Evolutionary conservation across 2,888 invertebrate species (phyloP).

Genomic region (Cheilosia pagana): DNA sequence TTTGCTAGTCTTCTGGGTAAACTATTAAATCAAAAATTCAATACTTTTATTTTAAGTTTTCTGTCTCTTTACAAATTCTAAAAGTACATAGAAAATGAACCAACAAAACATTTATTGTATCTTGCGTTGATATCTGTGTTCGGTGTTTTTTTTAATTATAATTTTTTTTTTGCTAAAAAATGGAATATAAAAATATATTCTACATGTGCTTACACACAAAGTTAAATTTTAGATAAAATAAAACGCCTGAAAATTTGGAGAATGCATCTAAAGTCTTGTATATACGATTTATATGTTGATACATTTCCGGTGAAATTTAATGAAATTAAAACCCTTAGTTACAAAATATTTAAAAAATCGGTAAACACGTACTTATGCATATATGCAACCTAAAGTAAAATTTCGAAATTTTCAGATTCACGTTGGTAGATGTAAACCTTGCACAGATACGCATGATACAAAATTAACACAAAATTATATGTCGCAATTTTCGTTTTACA

Average conservation of each 20-base stretch:
- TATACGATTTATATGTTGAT: neutral
- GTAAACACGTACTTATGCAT: neutral
- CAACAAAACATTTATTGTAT: constrained; percentile 53
- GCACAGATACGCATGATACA: constrained; percentile 70
- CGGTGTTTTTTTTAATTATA: neutral
- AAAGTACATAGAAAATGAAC: constrained; percentile 48
- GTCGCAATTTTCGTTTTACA: constrained; percentile 57
- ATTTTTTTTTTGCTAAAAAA: neutral
- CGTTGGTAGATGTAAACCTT: constrained; percentile 23
- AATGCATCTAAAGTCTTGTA: neutral
- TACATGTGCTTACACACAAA: neutral
- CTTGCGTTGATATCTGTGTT: constrained; percentile 53
- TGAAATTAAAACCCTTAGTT: no score
- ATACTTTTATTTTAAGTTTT: constrained; percentile 58
- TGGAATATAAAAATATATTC: neutral
- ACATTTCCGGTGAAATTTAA: no score
- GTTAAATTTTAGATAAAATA: neutral
- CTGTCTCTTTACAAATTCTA: constrained; percentile 47
- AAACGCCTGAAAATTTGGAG: neutral
- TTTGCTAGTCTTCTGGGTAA: constrained; percentile 98
- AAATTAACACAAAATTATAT: constrained; percentile 56
- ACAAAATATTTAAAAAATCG: no score
- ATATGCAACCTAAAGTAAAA: neutral
- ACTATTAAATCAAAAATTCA: constrained; percentile 77
- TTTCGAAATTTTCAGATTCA: constrained; percentile 12